A percentile compares a stretch with the other conserved stretches of the same genome.
Evolutionary conservation across 2,888 invertebrate genomes (phyloP).

Genomic region (Acleris sparsana): DNA sequence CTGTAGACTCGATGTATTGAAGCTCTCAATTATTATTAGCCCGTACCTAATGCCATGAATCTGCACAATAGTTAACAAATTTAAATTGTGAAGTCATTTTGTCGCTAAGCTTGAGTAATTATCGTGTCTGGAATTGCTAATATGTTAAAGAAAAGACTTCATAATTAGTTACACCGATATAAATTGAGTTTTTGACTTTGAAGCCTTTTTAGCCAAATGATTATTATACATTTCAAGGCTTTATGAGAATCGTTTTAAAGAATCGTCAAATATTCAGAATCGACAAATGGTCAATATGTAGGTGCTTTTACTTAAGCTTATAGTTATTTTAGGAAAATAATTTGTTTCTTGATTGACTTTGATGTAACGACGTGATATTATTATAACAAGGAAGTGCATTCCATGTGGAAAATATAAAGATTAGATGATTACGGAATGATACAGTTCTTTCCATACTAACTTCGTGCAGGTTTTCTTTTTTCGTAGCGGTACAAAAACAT

Average conservation of each 20-base stretch:
- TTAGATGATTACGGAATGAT: slow-evolving; percentile 16
- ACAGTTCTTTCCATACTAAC: neutral
- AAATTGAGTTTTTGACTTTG: slow-evolving; percentile 15
- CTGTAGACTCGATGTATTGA: neutral
- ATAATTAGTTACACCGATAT: slow-evolving; percentile 25
- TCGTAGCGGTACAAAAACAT: too few species aligned
- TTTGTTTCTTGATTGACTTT: neutral
- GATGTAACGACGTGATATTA: neutral
- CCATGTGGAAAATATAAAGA: slow-evolving; percentile 26
- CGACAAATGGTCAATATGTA: too few species aligned
- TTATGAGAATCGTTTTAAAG: neutral
- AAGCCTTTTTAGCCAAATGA: neutral
- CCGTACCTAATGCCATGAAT: slow-evolving; percentile 1
- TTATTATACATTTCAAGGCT: slow-evolving; percentile 22
- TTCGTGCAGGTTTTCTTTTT: too few species aligned
- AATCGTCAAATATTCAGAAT: neutral
- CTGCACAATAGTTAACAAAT: slow-evolving; percentile 3
- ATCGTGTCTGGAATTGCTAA: neutral
- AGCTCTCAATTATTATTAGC: neutral
- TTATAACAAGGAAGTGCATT: slow-evolving; percentile 9
- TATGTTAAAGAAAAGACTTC: slow-evolving; percentile 5
- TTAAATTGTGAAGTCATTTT: neutral
- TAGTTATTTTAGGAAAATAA: neutral
- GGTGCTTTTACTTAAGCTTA: too few species aligned
- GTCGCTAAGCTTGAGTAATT: slow-evolving; percentile 4